These are phyloP conservation scores for Anoplius nigerrimus DNA, from an alignment of 2,888 invertebrate species.

Conservation along the genomic window DNA sequence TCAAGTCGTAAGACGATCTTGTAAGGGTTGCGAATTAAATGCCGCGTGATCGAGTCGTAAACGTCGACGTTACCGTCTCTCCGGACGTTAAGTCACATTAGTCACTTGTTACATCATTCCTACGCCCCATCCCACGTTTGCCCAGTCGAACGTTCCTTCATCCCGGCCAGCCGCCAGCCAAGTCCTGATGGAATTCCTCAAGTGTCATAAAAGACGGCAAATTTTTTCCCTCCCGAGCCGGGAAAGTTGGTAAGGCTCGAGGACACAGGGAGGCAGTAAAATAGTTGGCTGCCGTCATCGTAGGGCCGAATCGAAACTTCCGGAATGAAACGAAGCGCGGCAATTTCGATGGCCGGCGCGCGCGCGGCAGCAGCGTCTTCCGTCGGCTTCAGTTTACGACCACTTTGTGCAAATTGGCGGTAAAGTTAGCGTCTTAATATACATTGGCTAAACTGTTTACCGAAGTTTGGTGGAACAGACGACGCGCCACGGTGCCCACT, in stretches of 20 bases:
- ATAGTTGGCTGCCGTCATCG: constrained; percentile 3
- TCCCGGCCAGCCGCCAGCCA: too few species aligned
- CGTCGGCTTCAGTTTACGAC: constrained; percentile 49
- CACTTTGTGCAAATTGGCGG: constrained; percentile 59
- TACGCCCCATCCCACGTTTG: too few species aligned
- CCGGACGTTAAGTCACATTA: neutral
- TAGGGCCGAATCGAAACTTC: constrained; percentile 9
- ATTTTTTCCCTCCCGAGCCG: neutral
- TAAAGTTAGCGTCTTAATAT: constrained; percentile 59
- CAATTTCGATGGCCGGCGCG: constrained; percentile 18
- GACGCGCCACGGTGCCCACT: constrained; percentile 39
- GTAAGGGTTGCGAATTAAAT: constrained; percentile 55
- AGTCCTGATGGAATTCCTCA: too few species aligned
- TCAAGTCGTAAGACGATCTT: constrained; percentile 54
- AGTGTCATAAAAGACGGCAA: too few species aligned
- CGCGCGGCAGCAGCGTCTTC: constrained; percentile 29
- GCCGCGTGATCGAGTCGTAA: constrained; percentile 26
- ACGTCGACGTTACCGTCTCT: constrained; percentile 10
- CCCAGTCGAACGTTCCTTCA: too few species aligned
- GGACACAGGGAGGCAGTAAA: constrained; percentile 5
- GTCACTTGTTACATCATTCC: too few species aligned
- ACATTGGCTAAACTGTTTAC: constrained; percentile 60
- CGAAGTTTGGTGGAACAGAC: constrained; percentile 53
- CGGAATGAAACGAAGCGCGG: constrained; percentile 23
- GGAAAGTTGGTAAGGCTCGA: neutral